A percentile compares a stretch with the other conserved stretches of the same genome.
Conservation (phyloP, 2,113 vertebrate species). For the Indicator indicator region DNA sequence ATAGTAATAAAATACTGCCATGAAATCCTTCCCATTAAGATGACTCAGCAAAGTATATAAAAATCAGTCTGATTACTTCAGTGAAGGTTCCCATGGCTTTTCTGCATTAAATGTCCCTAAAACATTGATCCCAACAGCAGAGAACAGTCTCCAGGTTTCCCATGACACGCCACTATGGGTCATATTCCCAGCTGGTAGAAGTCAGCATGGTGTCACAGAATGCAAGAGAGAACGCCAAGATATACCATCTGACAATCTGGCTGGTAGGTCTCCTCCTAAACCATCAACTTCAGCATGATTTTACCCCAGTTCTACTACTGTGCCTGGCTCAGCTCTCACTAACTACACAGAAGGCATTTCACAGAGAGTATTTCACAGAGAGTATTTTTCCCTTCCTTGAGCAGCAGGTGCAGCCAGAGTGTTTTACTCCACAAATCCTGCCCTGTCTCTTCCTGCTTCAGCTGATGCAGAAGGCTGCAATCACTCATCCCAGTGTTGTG, state of each 20-base stretch:
- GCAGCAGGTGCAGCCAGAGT: background rate
- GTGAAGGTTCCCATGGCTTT: background rate
- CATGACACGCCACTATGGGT: background rate
- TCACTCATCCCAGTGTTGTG: background rate
- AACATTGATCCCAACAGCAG: background rate
- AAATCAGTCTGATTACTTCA: background rate
- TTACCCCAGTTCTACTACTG: background rate
- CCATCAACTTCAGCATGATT: background rate
- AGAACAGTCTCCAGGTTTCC: background rate
- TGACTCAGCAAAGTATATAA: background rate
- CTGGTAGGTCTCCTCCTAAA: background rate
- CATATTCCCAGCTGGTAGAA: background rate
- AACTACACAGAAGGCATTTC: background rate
- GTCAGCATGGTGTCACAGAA: background rate
- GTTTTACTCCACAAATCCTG: background rate
- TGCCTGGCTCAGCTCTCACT: background rate
- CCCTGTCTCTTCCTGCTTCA: background rate
- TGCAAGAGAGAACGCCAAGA: background rate
- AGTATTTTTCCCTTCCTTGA: background rate
- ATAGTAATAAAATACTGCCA: background rate
- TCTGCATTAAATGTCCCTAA: background rate
- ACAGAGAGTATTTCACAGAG: fast-evolving
- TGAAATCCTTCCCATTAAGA: background rate
- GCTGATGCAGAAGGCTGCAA: background rate
- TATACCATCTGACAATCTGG: background rate